Evolutionary conservation across 2,113 vertebrate species (phyloP).

Genomic region (Polyodon spathula): DNA sequence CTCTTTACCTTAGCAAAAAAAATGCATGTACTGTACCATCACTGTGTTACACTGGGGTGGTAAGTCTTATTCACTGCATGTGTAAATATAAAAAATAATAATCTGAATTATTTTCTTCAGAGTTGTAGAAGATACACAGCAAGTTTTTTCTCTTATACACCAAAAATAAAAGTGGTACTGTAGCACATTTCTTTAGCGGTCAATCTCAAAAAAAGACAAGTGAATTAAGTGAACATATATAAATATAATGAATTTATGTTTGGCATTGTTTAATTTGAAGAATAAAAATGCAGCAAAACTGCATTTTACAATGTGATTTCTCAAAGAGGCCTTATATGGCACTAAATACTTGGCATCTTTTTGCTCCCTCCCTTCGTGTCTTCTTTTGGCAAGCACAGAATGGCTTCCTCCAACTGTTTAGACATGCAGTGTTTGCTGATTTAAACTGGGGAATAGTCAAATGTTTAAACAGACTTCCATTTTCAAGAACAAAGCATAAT

Average conservation of each 20-base stretch:
- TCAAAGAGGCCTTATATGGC: constrained; percentile 16
- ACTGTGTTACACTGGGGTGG: too few relatives aligned
- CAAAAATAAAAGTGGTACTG: too few relatives aligned
- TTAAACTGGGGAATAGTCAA: constrained; percentile 56
- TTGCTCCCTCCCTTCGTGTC: constrained; percentile 41
- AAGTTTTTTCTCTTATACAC: too few relatives aligned
- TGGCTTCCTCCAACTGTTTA: constrained; percentile 28
- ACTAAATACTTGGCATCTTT: constrained; percentile 52
- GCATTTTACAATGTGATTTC: constrained; percentile 25
- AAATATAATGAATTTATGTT: background rate
- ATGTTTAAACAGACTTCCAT: constrained; percentile 55
- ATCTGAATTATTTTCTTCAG: too few relatives aligned
- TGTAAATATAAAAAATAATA: too few relatives aligned
- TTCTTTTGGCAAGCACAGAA: constrained; percentile 39
- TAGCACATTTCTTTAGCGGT: too few relatives aligned
- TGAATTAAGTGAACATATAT: too few relatives aligned
- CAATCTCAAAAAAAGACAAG: too few relatives aligned
- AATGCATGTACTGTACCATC: background rate
- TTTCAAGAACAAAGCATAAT: constrained; percentile 31
- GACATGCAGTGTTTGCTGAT: constrained; percentile 53
- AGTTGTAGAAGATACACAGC: too few relatives aligned
- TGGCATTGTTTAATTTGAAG: background rate
- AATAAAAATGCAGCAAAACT: constrained; percentile 21
- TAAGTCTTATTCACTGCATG: too few relatives aligned
- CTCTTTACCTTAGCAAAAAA: background rate